Conservation (phyloP, 2,113 vertebrate genomes). For the Hirundichthys speculiger region DNA sequence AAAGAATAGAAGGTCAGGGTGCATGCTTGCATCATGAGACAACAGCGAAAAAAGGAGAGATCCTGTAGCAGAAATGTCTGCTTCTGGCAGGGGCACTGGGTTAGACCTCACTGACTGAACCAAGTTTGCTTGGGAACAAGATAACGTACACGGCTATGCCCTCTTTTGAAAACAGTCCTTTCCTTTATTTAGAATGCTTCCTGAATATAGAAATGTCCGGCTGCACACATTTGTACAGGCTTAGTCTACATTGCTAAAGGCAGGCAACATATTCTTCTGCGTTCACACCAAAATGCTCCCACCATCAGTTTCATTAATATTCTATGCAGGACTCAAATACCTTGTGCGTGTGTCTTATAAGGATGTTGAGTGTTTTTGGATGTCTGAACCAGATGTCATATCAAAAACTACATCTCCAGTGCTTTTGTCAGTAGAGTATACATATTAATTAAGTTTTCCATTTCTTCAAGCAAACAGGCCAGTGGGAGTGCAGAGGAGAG, state of each 20-base stretch:
- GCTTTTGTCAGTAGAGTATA: no score
- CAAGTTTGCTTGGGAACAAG: constrained; percentile 43
- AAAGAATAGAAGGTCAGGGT: constrained; percentile 50
- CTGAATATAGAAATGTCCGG: constrained; percentile 40
- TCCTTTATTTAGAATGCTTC: constrained; percentile 36
- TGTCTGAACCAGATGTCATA: no score
- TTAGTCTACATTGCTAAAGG: constrained; percentile 30
- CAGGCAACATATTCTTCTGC: constrained; percentile 35
- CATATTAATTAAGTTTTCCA: not conserved
- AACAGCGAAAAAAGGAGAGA: constrained; percentile 35
- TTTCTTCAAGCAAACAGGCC: constrained; percentile 1
- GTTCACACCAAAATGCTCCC: constrained; percentile 36
- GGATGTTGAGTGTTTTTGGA: constrained; percentile 8
- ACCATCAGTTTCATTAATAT: not conserved
- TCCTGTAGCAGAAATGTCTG: constrained; percentile 54
- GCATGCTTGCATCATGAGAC: constrained; percentile 36
- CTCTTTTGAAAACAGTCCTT: constrained; percentile 49
- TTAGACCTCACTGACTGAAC: constrained; percentile 50
- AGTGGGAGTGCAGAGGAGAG: not conserved
- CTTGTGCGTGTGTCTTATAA: constrained; percentile 7
- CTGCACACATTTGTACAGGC: constrained; percentile 15
- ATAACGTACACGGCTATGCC: constrained; percentile 47
- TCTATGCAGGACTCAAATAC: constrained; percentile 23
- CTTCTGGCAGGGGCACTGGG: constrained; percentile 50
- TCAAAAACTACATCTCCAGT: no score